These are phyloP conservation scores for Chesias legatella DNA, from an alignment of 2,888 invertebrate genomes.

Conservation along the genomic window DNA sequence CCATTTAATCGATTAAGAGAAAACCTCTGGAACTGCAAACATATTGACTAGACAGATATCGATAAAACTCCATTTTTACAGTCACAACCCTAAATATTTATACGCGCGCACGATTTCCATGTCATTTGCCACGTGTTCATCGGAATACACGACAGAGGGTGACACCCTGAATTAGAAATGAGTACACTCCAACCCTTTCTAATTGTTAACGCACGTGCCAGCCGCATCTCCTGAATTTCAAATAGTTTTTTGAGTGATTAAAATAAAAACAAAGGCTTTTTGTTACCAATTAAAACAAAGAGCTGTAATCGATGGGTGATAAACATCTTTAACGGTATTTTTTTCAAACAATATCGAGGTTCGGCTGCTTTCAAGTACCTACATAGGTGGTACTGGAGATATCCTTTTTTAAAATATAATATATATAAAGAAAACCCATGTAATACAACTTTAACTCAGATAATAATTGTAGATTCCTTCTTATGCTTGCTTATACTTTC, in stretches of 20 bases:
- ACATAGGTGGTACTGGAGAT: too few relatives aligned
- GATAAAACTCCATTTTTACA: slow-evolving; percentile 23
- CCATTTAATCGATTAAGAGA: too few relatives aligned
- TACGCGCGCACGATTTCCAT: slow-evolving; percentile 73
- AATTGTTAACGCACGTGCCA: slow-evolving; percentile 72
- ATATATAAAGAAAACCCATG: too few relatives aligned
- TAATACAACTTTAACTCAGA: too few relatives aligned
- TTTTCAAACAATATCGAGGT: too few relatives aligned
- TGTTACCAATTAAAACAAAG: slow-evolving; percentile 46
- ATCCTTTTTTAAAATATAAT: too few relatives aligned
- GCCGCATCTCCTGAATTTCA: slow-evolving; percentile 49
- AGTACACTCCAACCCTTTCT: slow-evolving; percentile 69
- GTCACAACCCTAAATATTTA: slow-evolving; percentile 44
- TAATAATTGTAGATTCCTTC: too few relatives aligned
- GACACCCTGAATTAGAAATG: slow-evolving; percentile 70
- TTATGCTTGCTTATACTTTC: too few relatives aligned
- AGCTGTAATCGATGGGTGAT: slow-evolving; percentile 31
- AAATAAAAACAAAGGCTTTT: slow-evolving; percentile 46
- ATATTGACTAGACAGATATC: slow-evolving; percentile 12
- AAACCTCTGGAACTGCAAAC: too few relatives aligned
- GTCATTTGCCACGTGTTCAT: slow-evolving; percentile 74
- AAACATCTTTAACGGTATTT: not conserved
- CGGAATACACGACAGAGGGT: slow-evolving; percentile 65
- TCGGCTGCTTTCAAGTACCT: too few relatives aligned
- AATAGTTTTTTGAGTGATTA: slow-evolving; percentile 42